Evolutionary conservation across 1,140 invertebrate genomes (phyloP).

Genomic region (Apis mellifera): Amel_HAv3.1 CM009937.2:13705001-13705500

Average conservation of each 20-base stretch:
- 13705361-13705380: too few relatives aligned
- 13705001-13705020: background rate
- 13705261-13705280: conserved; percentile 7
- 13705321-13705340: background rate
- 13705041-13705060: background rate
- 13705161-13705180: background rate
- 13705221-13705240: background rate
- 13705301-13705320: background rate
- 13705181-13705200: background rate
- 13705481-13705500: too few relatives aligned
- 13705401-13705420: too few relatives aligned
- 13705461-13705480: too few relatives aligned
- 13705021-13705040: background rate
- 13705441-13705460: too few relatives aligned
- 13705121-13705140: too few relatives aligned
- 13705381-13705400: too few relatives aligned
- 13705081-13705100: background rate
- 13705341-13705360: background rate
- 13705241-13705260: background rate
- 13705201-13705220: background rate
- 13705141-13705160: too few relatives aligned
- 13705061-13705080: too few relatives aligned
- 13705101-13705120: background rate
- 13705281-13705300: background rate
- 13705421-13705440: too few relatives aligned